Evolutionary conservation across 2,113 vertebrate species (phyloP).

Genomic region (Plecturocebus donacophilus): DNA sequence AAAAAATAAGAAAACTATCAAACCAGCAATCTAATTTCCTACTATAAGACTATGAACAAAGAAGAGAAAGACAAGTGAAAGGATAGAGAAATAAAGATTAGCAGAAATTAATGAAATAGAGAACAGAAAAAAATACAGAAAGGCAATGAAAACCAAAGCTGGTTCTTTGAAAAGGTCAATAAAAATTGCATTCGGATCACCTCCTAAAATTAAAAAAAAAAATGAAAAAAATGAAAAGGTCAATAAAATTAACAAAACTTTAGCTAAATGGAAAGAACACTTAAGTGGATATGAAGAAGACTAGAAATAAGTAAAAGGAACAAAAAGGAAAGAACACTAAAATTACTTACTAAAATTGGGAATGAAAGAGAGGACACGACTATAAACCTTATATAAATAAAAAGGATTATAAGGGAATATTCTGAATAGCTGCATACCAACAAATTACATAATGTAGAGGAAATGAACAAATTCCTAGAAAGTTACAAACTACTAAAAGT

Average conservation of each 20-base stretch:
- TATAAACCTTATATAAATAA: not conserved
- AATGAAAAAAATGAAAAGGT: too few relatives aligned
- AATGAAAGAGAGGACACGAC: not conserved
- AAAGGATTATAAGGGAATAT: not conserved
- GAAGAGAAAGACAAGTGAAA: constrained; percentile 1
- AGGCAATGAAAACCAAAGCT: not conserved
- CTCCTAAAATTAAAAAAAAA: too few relatives aligned
- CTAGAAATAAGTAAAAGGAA: not conserved
- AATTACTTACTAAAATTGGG: not conserved
- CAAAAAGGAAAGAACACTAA: not conserved
- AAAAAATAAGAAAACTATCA: not conserved
- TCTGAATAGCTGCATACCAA: not conserved
- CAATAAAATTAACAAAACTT: not conserved
- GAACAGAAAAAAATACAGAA: not conserved
- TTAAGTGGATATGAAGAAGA: too few relatives aligned
- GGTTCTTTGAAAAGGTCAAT: not conserved
- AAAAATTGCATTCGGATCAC: not conserved
- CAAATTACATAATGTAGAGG: not conserved
- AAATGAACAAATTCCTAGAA: not conserved
- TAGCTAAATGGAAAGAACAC: not conserved
- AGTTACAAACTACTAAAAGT: not conserved
- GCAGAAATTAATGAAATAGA: not conserved
- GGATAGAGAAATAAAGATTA: not conserved
- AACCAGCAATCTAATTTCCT: not conserved
- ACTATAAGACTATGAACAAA: not conserved